Evolutionary conservation across 2,888 invertebrate genomes (phyloP).

Genomic region (Erannis defoliaria): DNA sequence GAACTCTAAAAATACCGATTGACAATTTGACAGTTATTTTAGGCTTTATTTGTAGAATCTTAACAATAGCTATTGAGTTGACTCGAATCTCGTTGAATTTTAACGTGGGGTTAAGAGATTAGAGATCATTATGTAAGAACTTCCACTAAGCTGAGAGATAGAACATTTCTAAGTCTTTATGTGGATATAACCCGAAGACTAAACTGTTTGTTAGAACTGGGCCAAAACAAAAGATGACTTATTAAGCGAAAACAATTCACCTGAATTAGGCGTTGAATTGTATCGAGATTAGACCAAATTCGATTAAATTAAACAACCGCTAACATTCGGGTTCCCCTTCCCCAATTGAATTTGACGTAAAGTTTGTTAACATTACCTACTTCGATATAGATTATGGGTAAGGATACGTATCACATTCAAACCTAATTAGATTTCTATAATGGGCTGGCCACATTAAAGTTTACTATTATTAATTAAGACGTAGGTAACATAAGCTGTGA

Average conservation of each 20-base stretch:
- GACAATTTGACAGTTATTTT: too few relatives aligned
- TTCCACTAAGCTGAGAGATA: slow-evolving; percentile 33
- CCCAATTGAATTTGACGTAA: slow-evolving; percentile 16
- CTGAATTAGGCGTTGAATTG: slow-evolving; percentile 20
- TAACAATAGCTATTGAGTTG: too few relatives aligned
- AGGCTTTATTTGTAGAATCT: too few relatives aligned
- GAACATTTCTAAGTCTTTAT: slow-evolving; percentile 29
- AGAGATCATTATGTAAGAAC: slow-evolving; percentile 26
- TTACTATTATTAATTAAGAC: neutral
- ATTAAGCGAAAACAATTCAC: slow-evolving; percentile 12
- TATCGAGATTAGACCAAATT: slow-evolving; percentile 19
- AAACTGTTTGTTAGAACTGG: slow-evolving; percentile 10
- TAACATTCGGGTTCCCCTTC: slow-evolving; percentile 12
- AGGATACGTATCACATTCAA: neutral
- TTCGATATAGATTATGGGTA: slow-evolving; percentile 2
- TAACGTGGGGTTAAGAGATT: too few relatives aligned
- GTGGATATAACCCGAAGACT: neutral
- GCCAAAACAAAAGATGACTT: slow-evolving; percentile 15
- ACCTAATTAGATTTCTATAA: slow-evolving; percentile 9
- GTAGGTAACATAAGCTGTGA: neutral
- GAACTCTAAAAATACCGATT: too few relatives aligned
- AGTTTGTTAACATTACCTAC: slow-evolving; percentile 11
- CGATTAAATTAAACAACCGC: slow-evolving; percentile 16
- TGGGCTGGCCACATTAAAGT: neutral
- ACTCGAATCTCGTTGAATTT: too few relatives aligned